Evolutionary conservation across 2,797 vertebrate species (phyloP).

Genomic region (Trichosurus vulpecula): DNA sequence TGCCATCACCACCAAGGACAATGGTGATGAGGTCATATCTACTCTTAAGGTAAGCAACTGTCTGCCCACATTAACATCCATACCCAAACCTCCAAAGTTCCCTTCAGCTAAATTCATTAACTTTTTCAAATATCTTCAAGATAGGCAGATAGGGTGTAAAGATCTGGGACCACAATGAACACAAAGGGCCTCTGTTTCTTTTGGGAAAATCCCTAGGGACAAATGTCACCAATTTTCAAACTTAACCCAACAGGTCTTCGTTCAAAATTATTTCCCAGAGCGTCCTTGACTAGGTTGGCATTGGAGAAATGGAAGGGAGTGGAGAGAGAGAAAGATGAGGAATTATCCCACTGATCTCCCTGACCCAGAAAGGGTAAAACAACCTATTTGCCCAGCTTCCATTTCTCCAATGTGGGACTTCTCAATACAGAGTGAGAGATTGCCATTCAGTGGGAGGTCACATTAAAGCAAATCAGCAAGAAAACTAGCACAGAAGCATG

Average conservation of each 20-base stretch:
- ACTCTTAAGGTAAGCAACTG: constrained; percentile 91
- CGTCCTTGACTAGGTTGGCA: not conserved
- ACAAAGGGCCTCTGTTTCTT: not conserved
- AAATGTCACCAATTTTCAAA: not conserved
- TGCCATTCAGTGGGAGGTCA: not conserved
- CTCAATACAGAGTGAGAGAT: not conserved
- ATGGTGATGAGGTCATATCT: constrained; percentile 96
- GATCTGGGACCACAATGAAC: not conserved
- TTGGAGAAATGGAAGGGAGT: not conserved
- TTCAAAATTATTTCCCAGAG: not conserved
- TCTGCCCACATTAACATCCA: not conserved
- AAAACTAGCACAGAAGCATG: not conserved
- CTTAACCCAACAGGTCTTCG: not conserved
- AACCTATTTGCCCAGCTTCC: not conserved
- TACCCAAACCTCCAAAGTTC: not conserved
- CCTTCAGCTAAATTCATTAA: not conserved
- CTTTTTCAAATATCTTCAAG: not conserved
- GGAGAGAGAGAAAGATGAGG: not conserved
- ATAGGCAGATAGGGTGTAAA: not conserved
- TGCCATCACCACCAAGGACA: constrained; percentile 96
- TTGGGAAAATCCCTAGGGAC: not conserved
- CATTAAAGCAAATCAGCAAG: not conserved
- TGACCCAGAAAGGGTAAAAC: not conserved
- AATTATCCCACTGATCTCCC: not conserved
- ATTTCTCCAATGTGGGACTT: not conserved